Conservation (phyloP, 1,140 invertebrate species). For the Zaprionus vittiger region DNA sequence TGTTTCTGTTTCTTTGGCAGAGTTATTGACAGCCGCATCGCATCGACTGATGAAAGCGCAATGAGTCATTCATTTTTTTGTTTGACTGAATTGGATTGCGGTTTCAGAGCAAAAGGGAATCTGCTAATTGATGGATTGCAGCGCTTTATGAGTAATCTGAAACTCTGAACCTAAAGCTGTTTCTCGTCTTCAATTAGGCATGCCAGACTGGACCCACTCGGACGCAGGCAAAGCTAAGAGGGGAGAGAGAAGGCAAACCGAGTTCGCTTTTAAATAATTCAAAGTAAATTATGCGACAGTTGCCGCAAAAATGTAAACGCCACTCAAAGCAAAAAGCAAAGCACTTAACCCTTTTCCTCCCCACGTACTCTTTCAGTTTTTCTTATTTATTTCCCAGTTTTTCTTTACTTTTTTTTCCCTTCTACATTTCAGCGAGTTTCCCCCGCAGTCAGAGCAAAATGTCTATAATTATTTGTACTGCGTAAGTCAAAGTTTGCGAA, state of each 20-base stretch:
- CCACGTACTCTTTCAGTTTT: neutral
- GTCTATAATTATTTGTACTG: constrained; percentile 80
- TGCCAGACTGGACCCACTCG: constrained; percentile 51
- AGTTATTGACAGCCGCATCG: constrained; percentile 71
- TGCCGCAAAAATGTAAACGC: constrained; percentile 65
- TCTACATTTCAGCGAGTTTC: neutral
- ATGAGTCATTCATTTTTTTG: constrained; percentile 49
- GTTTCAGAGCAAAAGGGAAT: constrained; percentile 41
- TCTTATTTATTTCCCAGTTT: neutral
- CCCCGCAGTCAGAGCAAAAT: constrained; percentile 40
- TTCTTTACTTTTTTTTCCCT: neutral
- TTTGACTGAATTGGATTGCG: constrained; percentile 32
- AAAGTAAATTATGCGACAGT: constrained; percentile 82
- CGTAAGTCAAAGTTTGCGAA: constrained; percentile 76
- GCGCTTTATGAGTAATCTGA: constrained; percentile 64
- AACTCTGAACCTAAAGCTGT: constrained; percentile 9
- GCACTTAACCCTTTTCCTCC: constrained; percentile 78
- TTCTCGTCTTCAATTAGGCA: constrained; percentile 69
- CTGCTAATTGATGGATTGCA: constrained; percentile 79
- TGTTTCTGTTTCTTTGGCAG: constrained; percentile 29
- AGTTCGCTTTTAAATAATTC: constrained; percentile 73
- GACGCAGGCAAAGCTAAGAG: neutral
- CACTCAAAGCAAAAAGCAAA: constrained; percentile 64
- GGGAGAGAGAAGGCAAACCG: constrained; percentile 4
- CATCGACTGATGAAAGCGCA: constrained; percentile 56